Evolutionary conservation across 2,797 vertebrate species (phyloP), one percentile per base, ranked within the genome.

Genomic region (Danio jaintianensis): DNA sequence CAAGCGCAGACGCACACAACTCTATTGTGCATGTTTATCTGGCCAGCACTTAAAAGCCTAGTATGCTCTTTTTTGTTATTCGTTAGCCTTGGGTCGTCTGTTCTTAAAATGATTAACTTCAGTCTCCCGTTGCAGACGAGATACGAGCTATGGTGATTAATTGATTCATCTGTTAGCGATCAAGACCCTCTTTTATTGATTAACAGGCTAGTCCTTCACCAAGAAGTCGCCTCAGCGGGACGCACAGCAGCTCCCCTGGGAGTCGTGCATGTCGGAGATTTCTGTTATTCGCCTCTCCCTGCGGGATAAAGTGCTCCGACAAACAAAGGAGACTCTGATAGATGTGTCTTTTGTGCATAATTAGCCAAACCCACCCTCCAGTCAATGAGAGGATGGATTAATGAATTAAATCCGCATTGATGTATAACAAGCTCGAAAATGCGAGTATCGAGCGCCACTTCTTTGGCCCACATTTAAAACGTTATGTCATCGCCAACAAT

Each of bases 311-410:
- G 86, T 79, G 81, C 76, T 63, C 78, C 53, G 83, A 70, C 61
- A 89, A 91, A 91, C 88, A 92, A 90, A 86, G 80, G 86, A 82
- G 87, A 84, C 78, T 83, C 86, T 91, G 91, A 92, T 90, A 78
- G 89, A 91, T 92, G 88, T 85, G 82, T 88, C 79, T 88, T 90
- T 88, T 84, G 87, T 83, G 90, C 84, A 85, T 90, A 90, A 92
- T 93, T 89, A 89, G 88, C 83, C 81, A 87, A 91, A 89, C 88
- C 83, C 90, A 85, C 84, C 87, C 88, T 52, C 82, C 88, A 86
- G 86, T 92, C 91, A 87, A 88, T 87, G 86, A 66, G 36, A 84
- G 86, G 89, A 86, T 70, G 76, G 85, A 88, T 84, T 88, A 74
- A 84, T 88, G 81, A 91, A 89, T 90, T 89, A 88, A 88, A 89